Conservation (phyloP, 2,113 vertebrate species). For the Propithecus coquereli region DNA sequence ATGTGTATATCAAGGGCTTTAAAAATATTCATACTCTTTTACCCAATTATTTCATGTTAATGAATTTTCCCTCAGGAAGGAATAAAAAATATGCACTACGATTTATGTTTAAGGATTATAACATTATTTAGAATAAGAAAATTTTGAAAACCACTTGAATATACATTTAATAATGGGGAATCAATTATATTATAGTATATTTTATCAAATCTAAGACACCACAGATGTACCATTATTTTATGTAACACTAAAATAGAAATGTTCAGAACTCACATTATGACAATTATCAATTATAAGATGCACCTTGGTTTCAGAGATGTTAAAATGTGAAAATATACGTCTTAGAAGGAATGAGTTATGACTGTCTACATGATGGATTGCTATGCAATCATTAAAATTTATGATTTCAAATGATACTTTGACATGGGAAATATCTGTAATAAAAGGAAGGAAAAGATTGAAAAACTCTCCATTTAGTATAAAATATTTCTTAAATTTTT, state of each 20-base stretch:
- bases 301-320: background rate
- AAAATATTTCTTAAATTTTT: background rate
- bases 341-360: background rate
- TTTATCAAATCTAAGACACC: background rate
- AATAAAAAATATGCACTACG: background rate
- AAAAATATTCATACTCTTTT: background rate
- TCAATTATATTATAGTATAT: background rate
- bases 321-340: slow-evolving; percentile 1
- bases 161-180: background rate
- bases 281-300: background rate
- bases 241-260: background rate
- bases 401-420: slow-evolving; percentile 4
- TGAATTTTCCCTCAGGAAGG: background rate
- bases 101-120: slow-evolving; percentile 22
- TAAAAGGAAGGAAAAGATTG: background rate
- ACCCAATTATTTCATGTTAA: background rate
- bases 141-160: background rate
- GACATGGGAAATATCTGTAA: background rate
- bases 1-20: background rate
- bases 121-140: background rate
- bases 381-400: background rate
- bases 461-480: background rate
- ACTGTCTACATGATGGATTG: background rate
- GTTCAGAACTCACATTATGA: background rate
- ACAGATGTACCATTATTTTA: background rate